These are phyloP conservation scores for Macheiramphus alcinus DNA, from an alignment of 2,113 vertebrate genomes.

Conservation along the genomic window DNA sequence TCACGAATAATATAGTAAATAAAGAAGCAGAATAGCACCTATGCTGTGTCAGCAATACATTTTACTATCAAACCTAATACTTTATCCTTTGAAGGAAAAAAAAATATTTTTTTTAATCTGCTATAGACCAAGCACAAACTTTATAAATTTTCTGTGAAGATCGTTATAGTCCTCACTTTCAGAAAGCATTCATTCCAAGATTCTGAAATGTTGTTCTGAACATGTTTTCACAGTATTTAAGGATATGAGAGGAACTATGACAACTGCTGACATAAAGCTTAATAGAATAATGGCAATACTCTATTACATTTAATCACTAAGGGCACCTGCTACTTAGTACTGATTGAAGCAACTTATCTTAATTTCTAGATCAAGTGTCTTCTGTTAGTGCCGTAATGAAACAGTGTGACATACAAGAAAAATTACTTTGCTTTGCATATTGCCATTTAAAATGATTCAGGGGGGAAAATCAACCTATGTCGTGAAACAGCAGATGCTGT, in stretches of 20 bases:
- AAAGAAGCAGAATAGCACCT: neutral
- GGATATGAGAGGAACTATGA: neutral
- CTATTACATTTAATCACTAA: conserved; percentile 61
- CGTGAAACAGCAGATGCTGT: no score
- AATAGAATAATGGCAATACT: conserved; percentile 58
- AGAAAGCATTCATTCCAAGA: neutral
- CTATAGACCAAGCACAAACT: neutral
- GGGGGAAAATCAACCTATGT: neutral
- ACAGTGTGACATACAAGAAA: conserved; percentile 36
- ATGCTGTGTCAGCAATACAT: neutral
- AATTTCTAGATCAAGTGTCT: conserved; percentile 63
- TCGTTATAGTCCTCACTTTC: neutral
- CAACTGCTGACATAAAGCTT: conserved; percentile 48
- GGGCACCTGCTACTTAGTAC: conserved; percentile 64
- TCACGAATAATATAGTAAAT: neutral
- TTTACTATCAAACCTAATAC: neutral
- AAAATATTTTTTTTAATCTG: neutral
- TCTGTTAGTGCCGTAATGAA: conserved; percentile 53
- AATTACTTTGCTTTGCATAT: conserved; percentile 45
- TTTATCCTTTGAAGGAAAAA: neutral
- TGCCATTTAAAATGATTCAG: conserved; percentile 20
- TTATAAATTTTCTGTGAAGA: neutral
- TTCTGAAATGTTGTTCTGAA: neutral
- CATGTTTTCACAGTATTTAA: neutral
- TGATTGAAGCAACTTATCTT: conserved; percentile 65